A percentile compares a stretch with the other conserved stretches of the same genome.
phyloP scores from a whole-genome alignment of 2,797 vertebrate species.

The Micromesistius poutassou region DNA sequence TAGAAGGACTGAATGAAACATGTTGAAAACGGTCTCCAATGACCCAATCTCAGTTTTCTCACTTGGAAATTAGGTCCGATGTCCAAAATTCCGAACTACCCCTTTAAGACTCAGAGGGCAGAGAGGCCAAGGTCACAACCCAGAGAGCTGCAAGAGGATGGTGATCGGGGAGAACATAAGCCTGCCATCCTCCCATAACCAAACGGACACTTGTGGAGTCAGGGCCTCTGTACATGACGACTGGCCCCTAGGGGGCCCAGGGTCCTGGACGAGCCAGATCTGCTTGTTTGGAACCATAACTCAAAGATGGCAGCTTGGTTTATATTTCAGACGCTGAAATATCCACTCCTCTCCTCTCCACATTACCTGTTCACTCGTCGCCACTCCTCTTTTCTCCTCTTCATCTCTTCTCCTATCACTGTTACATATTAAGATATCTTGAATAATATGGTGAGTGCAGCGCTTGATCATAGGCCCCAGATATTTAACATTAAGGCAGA shows the following conservation, averaged over 20 bases:
- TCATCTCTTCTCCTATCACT: no score
- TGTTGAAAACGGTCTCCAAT: no score
- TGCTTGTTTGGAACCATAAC: constrained; percentile 32
- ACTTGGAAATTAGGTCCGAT: no score
- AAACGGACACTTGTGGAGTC: constrained; percentile 31
- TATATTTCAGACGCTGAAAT: constrained; percentile 32
- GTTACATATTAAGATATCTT: no score
- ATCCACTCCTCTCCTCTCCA: constrained; percentile 12
- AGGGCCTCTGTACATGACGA: constrained; percentile 11
- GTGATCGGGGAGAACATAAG: constrained; percentile 13
- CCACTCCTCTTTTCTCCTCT: not conserved
- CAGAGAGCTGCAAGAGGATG: not conserved
- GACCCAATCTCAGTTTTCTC: no score
- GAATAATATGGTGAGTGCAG: no score
- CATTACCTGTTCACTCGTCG: not conserved
- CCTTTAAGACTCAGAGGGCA: no score
- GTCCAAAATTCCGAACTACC: no score
- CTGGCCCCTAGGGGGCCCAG: constrained; percentile 28
- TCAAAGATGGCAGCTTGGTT: constrained; percentile 29
- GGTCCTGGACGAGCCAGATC: constrained; percentile 37
- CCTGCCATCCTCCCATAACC: constrained; percentile 31
- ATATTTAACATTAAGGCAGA: no score
- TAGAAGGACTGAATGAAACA: no score
- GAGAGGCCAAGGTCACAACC: not conserved
- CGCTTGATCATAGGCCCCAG: no score